A percentile compares a stretch with the other conserved stretches of the same genome.
phyloP scores from a whole-genome alignment of 2,888 invertebrate genomes.

The Corbicula japonica region DNA sequence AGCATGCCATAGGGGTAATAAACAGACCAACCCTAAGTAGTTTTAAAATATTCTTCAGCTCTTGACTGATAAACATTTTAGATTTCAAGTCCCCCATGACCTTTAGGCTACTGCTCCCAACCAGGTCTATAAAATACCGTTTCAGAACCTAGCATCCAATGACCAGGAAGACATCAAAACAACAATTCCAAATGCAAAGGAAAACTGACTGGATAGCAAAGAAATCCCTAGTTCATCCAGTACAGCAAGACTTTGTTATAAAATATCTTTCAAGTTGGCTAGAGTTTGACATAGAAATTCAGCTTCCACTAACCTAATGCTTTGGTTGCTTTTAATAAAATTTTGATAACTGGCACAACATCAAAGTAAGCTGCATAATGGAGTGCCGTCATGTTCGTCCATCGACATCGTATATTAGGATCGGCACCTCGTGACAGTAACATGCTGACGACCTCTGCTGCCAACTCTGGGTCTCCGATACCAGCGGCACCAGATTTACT shows the following conservation, averaged over 20 bases:
- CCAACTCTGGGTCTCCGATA: constrained; percentile 85
- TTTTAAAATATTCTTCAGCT: no score
- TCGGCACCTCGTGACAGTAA: constrained; percentile 86
- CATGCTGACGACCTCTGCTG: constrained; percentile 79
- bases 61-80: no score
- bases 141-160: neutral
- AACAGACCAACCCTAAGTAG: no score
- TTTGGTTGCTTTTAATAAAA: constrained; percentile 84
- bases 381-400: constrained; percentile 88
- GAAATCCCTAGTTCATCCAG: neutral
- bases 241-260: neutral
- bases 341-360: constrained; percentile 86
- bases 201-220: neutral
- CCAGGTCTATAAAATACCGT: no score
- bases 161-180: neutral
- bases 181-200: neutral
- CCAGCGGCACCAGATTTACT: constrained; percentile 87
- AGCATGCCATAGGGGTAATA: no score
- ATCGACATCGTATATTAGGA: constrained; percentile 87
- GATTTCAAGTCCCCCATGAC: no score
- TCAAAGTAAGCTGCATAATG: constrained; percentile 88
- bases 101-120: no score
- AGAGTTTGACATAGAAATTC: neutral
- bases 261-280: no score
- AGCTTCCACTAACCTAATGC: constrained; percentile 80